A percentile compares a stretch with the other conserved stretches of the same genome.
Evolutionary conservation across 2,797 vertebrate species (phyloP).

Genomic region (Hemibagrus guttatus): DNA sequence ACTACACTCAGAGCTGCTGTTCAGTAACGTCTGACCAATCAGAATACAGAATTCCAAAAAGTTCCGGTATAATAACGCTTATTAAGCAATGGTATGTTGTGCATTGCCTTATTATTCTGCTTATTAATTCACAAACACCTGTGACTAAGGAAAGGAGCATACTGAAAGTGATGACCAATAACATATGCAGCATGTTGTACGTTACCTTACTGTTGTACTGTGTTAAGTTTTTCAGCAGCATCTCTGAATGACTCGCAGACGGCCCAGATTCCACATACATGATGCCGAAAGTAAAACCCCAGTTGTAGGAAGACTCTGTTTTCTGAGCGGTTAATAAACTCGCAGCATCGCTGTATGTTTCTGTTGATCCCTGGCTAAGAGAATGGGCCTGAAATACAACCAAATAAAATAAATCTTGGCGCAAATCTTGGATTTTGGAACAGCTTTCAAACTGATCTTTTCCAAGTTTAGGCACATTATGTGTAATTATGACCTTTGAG

Average conservation of each 20-base stretch:
- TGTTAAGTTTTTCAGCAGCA: constrained; percentile 72
- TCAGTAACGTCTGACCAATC: not conserved
- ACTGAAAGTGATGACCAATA: not conserved
- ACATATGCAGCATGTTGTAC: not conserved
- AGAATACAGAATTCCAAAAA: not conserved
- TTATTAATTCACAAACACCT: not conserved
- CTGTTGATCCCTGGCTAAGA: constrained; percentile 75
- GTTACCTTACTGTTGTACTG: constrained; percentile 77
- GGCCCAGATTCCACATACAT: constrained; percentile 53
- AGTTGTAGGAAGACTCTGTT: constrained; percentile 31
- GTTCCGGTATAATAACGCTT: not conserved
- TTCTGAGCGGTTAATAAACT: constrained; percentile 74
- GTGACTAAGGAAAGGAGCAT: not conserved
- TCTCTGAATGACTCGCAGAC: constrained; percentile 11
- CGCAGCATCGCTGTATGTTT: constrained; percentile 74
- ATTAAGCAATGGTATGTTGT: not conserved
- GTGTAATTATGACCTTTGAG: not conserved
- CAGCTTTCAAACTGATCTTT: not conserved
- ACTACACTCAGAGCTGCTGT: not conserved
- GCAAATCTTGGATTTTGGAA: not conserved
- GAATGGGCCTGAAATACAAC: constrained; percentile 78
- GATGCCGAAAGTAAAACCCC: constrained; percentile 63
- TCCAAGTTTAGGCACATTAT: not conserved
- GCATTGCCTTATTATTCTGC: not conserved
- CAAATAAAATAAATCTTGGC: not conserved